Evolutionary conservation across 2,888 invertebrate genomes (phyloP).

Genomic region (Lepidonotus clava): DNA sequence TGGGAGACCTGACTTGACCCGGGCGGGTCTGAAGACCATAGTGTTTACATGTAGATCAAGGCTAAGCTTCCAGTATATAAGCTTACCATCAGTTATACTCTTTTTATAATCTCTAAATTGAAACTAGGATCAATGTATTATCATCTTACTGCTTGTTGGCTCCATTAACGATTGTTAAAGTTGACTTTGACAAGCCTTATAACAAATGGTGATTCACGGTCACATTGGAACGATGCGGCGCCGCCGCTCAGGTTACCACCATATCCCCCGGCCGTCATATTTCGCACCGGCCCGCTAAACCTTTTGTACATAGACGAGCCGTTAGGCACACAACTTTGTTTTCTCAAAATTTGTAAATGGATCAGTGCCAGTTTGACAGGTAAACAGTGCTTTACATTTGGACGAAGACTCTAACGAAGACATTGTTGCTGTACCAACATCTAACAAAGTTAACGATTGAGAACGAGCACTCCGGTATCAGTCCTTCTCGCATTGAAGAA

Average conservation of each 20-base stretch:
- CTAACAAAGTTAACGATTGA: too few relatives aligned
- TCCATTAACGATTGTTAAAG: background rate
- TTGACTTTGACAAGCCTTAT: background rate
- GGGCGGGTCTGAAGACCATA: constrained; percentile 4
- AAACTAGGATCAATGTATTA: background rate
- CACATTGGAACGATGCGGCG: background rate
- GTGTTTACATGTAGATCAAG: constrained; percentile 4
- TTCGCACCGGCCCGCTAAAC: constrained; percentile 1
- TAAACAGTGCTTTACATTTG: constrained; percentile 4
- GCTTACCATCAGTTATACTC: background rate
- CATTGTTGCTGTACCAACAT: too few relatives aligned
- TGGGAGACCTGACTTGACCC: background rate
- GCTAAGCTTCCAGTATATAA: background rate
- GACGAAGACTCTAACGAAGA: background rate
- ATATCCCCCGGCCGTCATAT: constrained; percentile 6
- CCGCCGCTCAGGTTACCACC: background rate
- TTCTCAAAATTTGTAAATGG: constrained; percentile 1
- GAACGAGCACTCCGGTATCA: too few relatives aligned
- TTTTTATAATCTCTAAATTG: constrained; percentile 5
- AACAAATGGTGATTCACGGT: background rate
- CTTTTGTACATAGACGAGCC: constrained; percentile 2
- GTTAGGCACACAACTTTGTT: background rate
- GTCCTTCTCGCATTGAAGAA: too few relatives aligned
- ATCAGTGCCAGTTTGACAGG: background rate
- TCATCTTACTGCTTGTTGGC: background rate